A percentile compares a stretch with the other conserved stretches of the same genome.
phyloP scores from a whole-genome alignment of 2,797 vertebrate genomes.

The Mormyrus proboscirostris region DNA sequence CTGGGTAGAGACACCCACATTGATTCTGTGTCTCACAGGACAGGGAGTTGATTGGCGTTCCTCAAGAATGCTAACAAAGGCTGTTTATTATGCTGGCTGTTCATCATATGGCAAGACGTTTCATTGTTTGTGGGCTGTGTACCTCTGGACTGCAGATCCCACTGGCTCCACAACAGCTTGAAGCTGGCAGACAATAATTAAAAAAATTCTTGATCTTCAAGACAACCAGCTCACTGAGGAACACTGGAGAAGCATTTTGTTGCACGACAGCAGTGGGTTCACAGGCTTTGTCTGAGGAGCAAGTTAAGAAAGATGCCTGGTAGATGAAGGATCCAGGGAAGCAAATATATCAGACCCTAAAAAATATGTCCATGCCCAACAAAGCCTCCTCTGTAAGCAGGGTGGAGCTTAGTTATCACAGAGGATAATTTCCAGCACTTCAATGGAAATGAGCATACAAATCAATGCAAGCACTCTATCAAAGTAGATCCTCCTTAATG shows the following conservation, averaged over 20 bases:
- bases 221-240: background rate
- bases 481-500: background rate
- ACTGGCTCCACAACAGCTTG: background rate
- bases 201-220: background rate
- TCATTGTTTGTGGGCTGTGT: background rate
- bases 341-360: background rate
- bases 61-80: background rate
- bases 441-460: background rate
- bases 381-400: background rate
- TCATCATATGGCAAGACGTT: background rate
- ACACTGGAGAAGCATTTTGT: too few relatives aligned
- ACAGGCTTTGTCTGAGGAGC: background rate
- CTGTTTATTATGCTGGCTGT: conserved; percentile 2
- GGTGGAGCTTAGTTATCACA: background rate
- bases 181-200: background rate
- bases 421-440: background rate
- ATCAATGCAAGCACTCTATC: background rate
- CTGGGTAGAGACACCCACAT: background rate
- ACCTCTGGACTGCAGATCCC: background rate
- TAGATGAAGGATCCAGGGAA: background rate
- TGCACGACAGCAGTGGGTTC: background rate
- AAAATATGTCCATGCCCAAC: background rate
- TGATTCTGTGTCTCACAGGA: conserved; percentile 5
- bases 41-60: background rate
- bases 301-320: background rate